These are phyloP conservation scores for Agonopterix arenella DNA, from an alignment of 2,888 invertebrate species.

Conservation along the genomic window DNA sequence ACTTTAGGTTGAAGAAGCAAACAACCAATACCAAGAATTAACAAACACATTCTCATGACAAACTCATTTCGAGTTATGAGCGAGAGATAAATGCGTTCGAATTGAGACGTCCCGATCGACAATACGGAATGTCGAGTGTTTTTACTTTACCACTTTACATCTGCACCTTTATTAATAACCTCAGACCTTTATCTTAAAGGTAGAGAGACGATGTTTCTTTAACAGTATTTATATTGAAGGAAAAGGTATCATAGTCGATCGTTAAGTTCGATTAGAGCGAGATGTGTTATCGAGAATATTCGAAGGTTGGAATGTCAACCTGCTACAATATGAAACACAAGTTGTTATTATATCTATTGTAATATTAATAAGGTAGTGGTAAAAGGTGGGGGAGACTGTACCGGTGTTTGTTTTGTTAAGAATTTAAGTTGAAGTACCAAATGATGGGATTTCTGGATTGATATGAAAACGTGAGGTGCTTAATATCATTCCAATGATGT, in stretches of 20 bases:
- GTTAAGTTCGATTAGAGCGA: slow-evolving; percentile 50
- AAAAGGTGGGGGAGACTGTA: too few relatives aligned
- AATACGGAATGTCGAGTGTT: slow-evolving; percentile 47
- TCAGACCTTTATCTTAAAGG: background rate
- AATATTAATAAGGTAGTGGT: too few relatives aligned
- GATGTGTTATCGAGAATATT: slow-evolving; percentile 62
- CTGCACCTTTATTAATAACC: background rate
- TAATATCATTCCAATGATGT: too few relatives aligned
- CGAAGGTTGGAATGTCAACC: slow-evolving; percentile 47
- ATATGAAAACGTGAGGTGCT: too few relatives aligned
- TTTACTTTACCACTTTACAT: slow-evolving; percentile 6
- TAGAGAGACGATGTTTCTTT: background rate
- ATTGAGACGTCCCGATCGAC: slow-evolving; percentile 62
- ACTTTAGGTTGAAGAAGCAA: too few relatives aligned
- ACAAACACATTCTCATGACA: slow-evolving; percentile 10
- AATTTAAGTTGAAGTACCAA: too few relatives aligned
- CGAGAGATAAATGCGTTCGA: slow-evolving; percentile 52
- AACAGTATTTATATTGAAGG: background rate
- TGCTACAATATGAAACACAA: background rate
- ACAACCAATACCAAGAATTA: slow-evolving; percentile 1
- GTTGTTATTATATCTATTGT: too few relatives aligned
- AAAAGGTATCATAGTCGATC: slow-evolving; percentile 26
- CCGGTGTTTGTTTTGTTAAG: too few relatives aligned
- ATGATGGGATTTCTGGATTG: too few relatives aligned
- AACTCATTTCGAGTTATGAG: slow-evolving; percentile 29